Base-by-base conservation (phyloP, 2,797 vertebrate species). In the Leptodactylus fallax region DNA sequence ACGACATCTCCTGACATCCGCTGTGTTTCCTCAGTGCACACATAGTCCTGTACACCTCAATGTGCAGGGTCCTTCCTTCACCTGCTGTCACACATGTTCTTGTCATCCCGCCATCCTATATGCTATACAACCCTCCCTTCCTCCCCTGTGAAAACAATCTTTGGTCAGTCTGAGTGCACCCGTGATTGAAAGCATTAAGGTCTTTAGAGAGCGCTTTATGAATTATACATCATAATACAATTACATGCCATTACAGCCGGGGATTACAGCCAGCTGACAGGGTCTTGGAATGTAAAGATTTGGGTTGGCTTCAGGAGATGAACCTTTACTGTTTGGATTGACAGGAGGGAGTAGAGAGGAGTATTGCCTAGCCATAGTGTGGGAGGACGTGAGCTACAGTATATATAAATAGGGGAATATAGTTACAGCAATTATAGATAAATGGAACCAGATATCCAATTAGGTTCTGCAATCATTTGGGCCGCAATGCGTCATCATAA, bases 161-260 rank as follows among this genome's bases (percentile, higher is more conserved):
- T 58, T 55, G 84, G 83, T 89, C 83, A 86, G 79, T 53, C 87
- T 77, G 84, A 81, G 84, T 81, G 82, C 87, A 63, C 21, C 51
- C 25, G 79, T 86, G 88, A 89, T 89, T 86, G 88, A 89, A 86
- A 63, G 88, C 80, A 86, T 89, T 89, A 86, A 56, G 63, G 71
- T 86, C 88, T 83, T 81, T 79, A 86, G 88, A 89, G 63, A 89
- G 88, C 82, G 88, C 45, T 86, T 86, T 89, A 89, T 89, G 85
- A 89, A 89, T 89, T 89, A 89, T 83, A 89, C 88, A 89, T 86
- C 61, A 72, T 89, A 89, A 83, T 89, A 83, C 85, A 86, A 89
- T 89, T 89, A 86, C 88, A 83, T 72, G 88, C 88, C 88, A 89
- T 89, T 86, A 89, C 72, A 85, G 84, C 74, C 47, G 56, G 36